Evolutionary conservation across 2,797 vertebrate genomes (phyloP), one percentile per base, ranked within the genome.

Genomic region (Hozukius guyotensis): DNA sequence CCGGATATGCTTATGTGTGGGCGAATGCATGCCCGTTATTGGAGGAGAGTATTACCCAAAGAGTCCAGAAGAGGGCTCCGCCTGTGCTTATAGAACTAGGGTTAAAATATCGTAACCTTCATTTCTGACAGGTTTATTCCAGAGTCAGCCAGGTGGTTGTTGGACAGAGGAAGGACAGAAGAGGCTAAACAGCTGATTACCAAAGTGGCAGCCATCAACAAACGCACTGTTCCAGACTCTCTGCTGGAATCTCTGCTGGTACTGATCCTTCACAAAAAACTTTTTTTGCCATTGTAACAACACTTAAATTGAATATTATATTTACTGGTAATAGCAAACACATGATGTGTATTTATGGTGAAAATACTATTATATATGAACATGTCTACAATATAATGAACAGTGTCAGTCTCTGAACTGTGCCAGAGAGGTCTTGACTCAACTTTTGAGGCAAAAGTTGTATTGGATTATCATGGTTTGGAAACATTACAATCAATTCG

Each of bases 131-230:
- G 97, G 95, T 88, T 94, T 52, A 88, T 98, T 38, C 97, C 96
- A 6, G 97, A 98, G 80, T 97, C 97, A 1, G 96, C 96, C 24
- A 91, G 96, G 16, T 98, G 97, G 97, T 91, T 97, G 72, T 73
- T 97, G 75, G 86, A 84, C 11, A 86, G 79, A 72, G 96, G 95
- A 24, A 94, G 74, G 72, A 74, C 78, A 2, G 91, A 95, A 20
- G 95, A 96, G 77, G 97, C 97, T 0, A 96, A 96, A 85, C 79
- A 89, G 27, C 2, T 96, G 42, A 90, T 98, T 16, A 86, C 89
- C 77, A 97, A 93, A 82, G 97, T 88, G 10, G 96, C 97, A 0
- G 60, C 80, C 0, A 77, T 96, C 74, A 98, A 97, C 81, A 96
- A 92, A 84, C 22, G 68, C 56, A 72, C 81, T 1, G 63, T 97